Conservation (phyloP, 2,888 invertebrate genomes). For the Drosophila sordidapex region DNA sequence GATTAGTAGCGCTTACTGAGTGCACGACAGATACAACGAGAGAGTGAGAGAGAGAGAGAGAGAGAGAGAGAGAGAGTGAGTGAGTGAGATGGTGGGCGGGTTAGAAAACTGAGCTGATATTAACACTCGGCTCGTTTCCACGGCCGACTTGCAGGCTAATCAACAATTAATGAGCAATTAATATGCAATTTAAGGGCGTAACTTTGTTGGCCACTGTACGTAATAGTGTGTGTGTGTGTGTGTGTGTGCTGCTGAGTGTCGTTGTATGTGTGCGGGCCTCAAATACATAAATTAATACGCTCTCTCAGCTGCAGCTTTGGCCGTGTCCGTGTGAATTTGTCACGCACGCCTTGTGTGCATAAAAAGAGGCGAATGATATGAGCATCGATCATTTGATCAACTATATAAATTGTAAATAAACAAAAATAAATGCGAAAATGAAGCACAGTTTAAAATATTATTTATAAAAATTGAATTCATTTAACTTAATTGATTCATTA, state of each 20-base stretch:
- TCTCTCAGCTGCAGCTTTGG: constrained; percentile 4
- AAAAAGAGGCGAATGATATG: constrained; percentile 5
- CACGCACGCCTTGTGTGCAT: constrained; percentile 10
- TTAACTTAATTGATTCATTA: constrained; percentile 13
- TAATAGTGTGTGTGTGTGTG: constrained; percentile 3
- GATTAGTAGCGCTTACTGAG: constrained; percentile 57
- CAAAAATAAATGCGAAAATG: background rate
- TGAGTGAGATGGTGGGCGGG: background rate
- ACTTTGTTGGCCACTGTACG: constrained; percentile 25
- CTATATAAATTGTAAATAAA: constrained; percentile 13
- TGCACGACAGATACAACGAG: background rate
- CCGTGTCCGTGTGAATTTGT: constrained; percentile 8
- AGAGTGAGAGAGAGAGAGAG: background rate
- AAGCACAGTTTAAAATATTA: constrained; percentile 8
- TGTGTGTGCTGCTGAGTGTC: constrained; percentile 9
- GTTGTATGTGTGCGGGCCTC: constrained; percentile 13
- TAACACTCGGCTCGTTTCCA: constrained; percentile 28
- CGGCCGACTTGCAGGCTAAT: constrained; percentile 64
- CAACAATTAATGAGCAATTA: constrained; percentile 79
- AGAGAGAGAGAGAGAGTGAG: background rate
- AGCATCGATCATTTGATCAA: constrained; percentile 21
- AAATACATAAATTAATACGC: constrained; percentile 67
- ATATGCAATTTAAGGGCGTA: constrained; percentile 69
- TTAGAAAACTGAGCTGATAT: constrained; percentile 32
- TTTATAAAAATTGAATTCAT: constrained; percentile 5